Evolutionary conservation across 1,140 invertebrate species (phyloP), one percentile per base, ranked within the genome.

Genomic region (Hylaeus anthracinus): DNA sequence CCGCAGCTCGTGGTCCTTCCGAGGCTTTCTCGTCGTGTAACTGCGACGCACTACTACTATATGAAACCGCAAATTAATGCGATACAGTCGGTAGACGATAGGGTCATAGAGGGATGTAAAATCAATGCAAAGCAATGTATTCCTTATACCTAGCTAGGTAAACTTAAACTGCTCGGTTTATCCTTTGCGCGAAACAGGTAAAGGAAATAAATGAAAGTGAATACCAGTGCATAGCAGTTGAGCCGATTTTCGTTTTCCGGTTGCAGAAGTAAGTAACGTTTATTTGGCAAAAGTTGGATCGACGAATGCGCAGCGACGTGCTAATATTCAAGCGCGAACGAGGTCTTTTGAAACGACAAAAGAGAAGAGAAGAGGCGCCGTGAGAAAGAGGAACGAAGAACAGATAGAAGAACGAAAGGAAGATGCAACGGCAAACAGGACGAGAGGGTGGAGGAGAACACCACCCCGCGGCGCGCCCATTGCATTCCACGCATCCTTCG

Each of bases 401-500:
- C n/a, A 41, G 55, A 51, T 56, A 45, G 60, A 61, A 64, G 51
- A 61, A 64, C 74, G n/a, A 63, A 75, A 61, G 78, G 81, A 83
- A 77, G 70, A 74, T 48, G 65, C 53, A 69, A 70, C 37, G 37
- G 77, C 60, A 63, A 41, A 5, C 10, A 55, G 45, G 37, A 5
- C 56, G 72, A 63, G 64, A 43, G n/a, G 67, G 53, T 8, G 41
- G 56, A 51, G 70, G 71, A 72, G 72, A 66, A 73, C 74, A 81
- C 37, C 80, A 79, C 81, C 81, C 69, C 61, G 67, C 76, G 90
- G 90, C 91, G 90, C 90, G 90, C 90, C 90, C 90, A 90, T 86
- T 87, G 87, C 90, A 92, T 92, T 92, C 90, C 89, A 89, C 83
- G 82, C 90, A 89, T 90, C 90, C 70, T 90, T 90, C 74, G 88